Evolutionary conservation across 2,797 vertebrate genomes (phyloP).

Genomic region (Coluber constrictor): DNA sequence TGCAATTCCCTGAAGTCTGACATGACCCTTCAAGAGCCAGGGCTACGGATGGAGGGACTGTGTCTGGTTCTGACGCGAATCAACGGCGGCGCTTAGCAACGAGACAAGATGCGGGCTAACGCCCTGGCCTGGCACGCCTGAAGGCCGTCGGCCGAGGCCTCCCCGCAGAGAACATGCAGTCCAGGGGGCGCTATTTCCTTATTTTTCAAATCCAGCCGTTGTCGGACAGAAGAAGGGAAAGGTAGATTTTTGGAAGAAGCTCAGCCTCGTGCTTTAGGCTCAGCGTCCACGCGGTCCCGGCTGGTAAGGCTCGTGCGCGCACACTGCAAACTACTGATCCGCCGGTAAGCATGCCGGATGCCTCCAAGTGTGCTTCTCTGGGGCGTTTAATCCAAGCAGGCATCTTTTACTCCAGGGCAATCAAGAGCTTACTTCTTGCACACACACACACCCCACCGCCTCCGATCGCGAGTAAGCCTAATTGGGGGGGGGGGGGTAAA

Average conservation of each 20-base stretch:
- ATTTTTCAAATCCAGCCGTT: conserved; percentile 66
- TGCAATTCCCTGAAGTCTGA: neutral
- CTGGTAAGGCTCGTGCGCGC: no score
- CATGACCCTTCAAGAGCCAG: neutral
- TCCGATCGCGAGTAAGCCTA: neutral
- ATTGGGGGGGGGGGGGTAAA: neutral
- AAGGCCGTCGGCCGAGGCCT: neutral
- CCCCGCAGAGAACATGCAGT: conserved; percentile 41
- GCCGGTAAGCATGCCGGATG: neutral
- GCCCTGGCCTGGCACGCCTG: neutral
- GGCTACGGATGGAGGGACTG: neutral
- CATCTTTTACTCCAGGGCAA: no score
- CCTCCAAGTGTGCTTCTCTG: neutral
- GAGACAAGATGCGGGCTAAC: neutral
- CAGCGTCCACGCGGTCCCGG: neutral
- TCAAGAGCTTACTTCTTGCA: neutral
- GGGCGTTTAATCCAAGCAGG: neutral
- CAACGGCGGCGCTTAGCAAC: neutral
- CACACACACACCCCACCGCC: neutral
- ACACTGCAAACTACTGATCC: neutral
- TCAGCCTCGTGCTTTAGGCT: neutral
- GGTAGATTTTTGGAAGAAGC: neutral
- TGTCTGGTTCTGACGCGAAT: neutral
- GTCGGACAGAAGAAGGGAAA: conserved; percentile 12
- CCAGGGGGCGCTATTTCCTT: conserved; percentile 77